phyloP scores from a whole-genome alignment of 2,797 vertebrate genomes.

The Smutsia temminckii region DNA sequence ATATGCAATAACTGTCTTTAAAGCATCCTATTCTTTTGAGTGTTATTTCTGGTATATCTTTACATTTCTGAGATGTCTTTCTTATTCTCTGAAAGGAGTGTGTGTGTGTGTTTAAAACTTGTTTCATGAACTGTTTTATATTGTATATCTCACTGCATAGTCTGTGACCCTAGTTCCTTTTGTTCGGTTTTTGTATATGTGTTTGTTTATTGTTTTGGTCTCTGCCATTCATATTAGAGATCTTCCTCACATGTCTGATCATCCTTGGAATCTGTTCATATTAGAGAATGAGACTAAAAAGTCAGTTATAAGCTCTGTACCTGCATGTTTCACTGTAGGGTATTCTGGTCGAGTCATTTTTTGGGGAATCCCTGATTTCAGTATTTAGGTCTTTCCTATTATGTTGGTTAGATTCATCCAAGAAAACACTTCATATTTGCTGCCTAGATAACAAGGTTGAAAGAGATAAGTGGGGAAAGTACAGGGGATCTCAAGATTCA shows the following conservation, averaged over 20 bases:
- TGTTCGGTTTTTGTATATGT: background rate
- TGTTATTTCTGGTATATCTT: conserved; percentile 22
- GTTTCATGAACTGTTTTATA: background rate
- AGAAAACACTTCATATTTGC: background rate
- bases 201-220: background rate
- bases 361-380: background rate
- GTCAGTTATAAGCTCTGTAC: background rate
- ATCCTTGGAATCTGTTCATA: background rate
- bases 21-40: conserved; percentile 4
- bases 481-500: background rate
- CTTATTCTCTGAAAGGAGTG: background rate
- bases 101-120: background rate
- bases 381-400: conserved; percentile 3
- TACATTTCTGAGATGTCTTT: background rate
- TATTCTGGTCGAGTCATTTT: conserved; percentile 5
- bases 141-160: background rate
- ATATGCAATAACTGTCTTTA: background rate
- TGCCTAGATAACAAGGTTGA: background rate
- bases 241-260: background rate
- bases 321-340: background rate
- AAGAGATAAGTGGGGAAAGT: background rate
- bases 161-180: background rate
- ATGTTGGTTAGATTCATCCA: background rate
- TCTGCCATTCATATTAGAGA: background rate
- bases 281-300: conserved; percentile 9